These are phyloP conservation scores for Euglossa dilemma DNA, from an alignment of 1,140 invertebrate species.

Conservation along the genomic window DNA sequence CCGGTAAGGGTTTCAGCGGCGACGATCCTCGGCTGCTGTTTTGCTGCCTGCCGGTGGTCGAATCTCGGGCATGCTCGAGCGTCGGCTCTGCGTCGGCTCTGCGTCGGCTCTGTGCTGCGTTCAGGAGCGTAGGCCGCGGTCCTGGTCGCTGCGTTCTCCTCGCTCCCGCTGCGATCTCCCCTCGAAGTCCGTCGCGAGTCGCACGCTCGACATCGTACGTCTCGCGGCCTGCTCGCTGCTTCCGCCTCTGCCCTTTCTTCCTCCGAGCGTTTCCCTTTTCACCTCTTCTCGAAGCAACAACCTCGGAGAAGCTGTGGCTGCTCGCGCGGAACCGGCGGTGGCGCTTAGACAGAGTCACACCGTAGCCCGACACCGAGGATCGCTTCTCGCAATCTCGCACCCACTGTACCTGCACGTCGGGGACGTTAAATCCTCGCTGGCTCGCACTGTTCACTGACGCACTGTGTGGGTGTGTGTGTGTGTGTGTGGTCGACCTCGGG, in stretches of 20 bases:
- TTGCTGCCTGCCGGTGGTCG: neutral
- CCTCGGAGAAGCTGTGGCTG: no score
- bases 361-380: constrained; percentile 1
- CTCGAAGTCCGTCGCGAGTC: constrained; percentile 14
- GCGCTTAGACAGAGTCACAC: constrained; percentile 28
- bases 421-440: neutral
- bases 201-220: constrained; percentile 54
- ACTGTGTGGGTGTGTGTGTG: neutral
- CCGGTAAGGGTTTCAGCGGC: no score
- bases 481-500: neutral
- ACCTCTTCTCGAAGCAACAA: no score
- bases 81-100: no score
- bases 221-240: neutral
- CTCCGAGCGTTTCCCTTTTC: no score
- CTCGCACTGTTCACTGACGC: constrained; percentile 11
- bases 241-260: no score
- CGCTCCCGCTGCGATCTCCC: constrained; percentile 20
- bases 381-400: neutral
- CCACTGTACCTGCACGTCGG: neutral
- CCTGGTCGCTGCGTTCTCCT: constrained; percentile 33
- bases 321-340: constrained; percentile 2
- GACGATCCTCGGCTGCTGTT: neutral
- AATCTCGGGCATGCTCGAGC: constrained; percentile 23
- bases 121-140: constrained; percentile 36
- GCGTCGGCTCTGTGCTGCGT: no score